phyloP scores from a whole-genome alignment of 2,888 invertebrate species.

The Xestia rhomboidea region DNA sequence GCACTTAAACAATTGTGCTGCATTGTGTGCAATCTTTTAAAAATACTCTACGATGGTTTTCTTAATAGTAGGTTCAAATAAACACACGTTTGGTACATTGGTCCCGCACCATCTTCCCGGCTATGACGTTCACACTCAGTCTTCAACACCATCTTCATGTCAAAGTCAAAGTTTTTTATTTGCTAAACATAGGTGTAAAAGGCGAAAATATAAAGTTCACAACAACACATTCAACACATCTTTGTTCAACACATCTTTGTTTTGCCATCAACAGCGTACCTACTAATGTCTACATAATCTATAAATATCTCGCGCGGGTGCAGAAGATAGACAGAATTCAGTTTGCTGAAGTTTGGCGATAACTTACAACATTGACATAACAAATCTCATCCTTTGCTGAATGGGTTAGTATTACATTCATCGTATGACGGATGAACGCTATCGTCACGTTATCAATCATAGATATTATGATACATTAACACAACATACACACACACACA shows the following conservation, averaged over 20 bases:
- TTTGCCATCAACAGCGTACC: too few species aligned
- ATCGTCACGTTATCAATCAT: conserved; percentile 3
- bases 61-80: too few species aligned
- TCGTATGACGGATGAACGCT: neutral
- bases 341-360: neutral
- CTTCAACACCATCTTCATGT: neutral
- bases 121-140: neutral
- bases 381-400: neutral
- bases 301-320: neutral
- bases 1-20: too few species aligned
- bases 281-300: too few species aligned
- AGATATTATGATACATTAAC: neutral
- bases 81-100: neutral
- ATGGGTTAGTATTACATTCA: neutral
- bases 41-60: too few species aligned
- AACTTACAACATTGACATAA: neutral
- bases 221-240: too few species aligned
- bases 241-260: too few species aligned
- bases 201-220: too few species aligned
- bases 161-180: too few species aligned
- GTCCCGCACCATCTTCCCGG: neutral
- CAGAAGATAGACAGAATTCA: neutral
- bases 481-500: too few species aligned
- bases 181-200: too few species aligned
- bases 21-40: too few species aligned